phyloP scores from a whole-genome alignment of 2,797 vertebrate species.

The Atherinosoma microstoma region DNA sequence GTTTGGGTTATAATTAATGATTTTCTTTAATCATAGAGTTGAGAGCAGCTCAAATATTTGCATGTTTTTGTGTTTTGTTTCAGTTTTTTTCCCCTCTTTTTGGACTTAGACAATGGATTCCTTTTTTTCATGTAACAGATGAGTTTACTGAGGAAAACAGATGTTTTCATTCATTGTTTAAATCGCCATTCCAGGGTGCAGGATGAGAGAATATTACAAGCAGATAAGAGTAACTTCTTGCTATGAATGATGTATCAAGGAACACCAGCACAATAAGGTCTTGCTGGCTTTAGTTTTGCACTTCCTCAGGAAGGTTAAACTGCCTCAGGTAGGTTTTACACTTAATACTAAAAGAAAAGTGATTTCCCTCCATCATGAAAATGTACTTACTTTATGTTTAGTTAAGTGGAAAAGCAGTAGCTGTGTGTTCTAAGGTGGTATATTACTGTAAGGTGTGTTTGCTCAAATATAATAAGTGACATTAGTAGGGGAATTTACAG shows the following conservation, averaged over 20 bases:
- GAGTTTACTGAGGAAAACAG: slow-evolving; percentile 53
- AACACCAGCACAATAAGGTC: background rate
- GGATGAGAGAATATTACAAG: slow-evolving; percentile 25
- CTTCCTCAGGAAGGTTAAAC: background rate
- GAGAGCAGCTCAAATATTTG: slow-evolving; percentile 50
- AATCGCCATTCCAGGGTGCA: slow-evolving; percentile 24
- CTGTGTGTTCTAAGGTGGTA: background rate
- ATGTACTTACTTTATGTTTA: background rate
- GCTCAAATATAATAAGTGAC: background rate
- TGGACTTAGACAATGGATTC: background rate
- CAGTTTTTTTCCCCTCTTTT: slow-evolving; percentile 2
- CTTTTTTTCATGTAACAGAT: slow-evolving; percentile 39
- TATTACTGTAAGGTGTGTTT: background rate
- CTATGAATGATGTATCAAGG: background rate
- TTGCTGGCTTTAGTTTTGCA: background rate
- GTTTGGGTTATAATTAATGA: slow-evolving; percentile 68
- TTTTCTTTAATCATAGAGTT: slow-evolving; percentile 66
- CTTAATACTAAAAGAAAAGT: background rate
- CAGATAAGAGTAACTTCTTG: slow-evolving; percentile 10
- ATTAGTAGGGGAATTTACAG: slow-evolving; percentile 8
- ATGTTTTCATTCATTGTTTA: slow-evolving; percentile 43
- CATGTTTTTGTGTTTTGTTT: slow-evolving; percentile 40
- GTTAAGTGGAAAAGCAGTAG: background rate
- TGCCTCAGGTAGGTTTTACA: background rate
- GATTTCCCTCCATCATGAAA: background rate